Evolutionary conservation across 2,888 invertebrate genomes (phyloP).

Genomic region (Meghimatium bilineatum): DNA sequence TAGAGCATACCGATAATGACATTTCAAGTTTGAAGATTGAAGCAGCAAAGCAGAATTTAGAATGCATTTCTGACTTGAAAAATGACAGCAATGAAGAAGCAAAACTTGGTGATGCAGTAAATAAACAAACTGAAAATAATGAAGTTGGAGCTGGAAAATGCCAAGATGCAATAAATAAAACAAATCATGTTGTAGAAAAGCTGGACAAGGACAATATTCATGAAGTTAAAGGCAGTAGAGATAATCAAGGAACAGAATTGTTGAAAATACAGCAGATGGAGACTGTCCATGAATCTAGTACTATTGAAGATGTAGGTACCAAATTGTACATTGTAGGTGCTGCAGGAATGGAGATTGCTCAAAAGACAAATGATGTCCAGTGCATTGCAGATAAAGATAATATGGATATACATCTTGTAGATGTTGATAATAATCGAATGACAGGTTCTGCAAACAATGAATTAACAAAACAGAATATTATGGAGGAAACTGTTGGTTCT

Average conservation of each 20-base stretch:
- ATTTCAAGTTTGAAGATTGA: not conserved
- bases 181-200: not conserved
- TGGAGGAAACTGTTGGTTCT: not conserved
- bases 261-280: not conserved
- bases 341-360: not conserved
- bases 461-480: not conserved
- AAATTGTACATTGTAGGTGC: not conserved
- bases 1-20: not conserved
- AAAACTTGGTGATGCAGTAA: not conserved
- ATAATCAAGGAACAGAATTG: not conserved
- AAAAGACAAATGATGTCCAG: constrained; percentile 10
- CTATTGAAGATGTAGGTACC: not conserved
- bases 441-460: not conserved
- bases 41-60: not conserved
- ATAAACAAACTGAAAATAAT: not conserved
- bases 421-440: not conserved
- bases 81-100: not conserved
- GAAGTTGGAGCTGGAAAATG: not conserved
- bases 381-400: constrained; percentile 26
- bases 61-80: not conserved
- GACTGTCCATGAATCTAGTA: not conserved
- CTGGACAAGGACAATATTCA: not conserved
- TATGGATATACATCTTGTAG: not conserved
- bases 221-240: not conserved
- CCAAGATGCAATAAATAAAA: not conserved